Conservation (phyloP, 2,888 invertebrate species). For the Priocnemis perturbator region DNA sequence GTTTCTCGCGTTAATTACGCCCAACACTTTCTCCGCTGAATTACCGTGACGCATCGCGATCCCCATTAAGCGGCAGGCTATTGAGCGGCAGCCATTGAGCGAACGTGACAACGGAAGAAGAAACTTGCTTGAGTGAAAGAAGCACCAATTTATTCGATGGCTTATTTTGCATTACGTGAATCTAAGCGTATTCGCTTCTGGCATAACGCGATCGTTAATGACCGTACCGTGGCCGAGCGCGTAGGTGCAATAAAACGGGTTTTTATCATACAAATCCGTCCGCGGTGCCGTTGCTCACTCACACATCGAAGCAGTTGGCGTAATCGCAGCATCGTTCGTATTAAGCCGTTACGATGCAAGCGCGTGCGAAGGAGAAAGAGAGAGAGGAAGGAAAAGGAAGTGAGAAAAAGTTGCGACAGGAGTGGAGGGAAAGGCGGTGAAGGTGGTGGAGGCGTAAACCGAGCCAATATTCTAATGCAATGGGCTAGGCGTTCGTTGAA, state of each 20-base stretch:
- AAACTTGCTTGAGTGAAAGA: too few species aligned
- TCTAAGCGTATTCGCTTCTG: too few species aligned
- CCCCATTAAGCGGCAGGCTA: too few species aligned
- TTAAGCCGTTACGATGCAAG: slow-evolving; percentile 55
- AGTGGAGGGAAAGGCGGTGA: slow-evolving; percentile 29
- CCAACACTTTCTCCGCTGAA: too few species aligned
- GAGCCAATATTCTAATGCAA: slow-evolving; percentile 68
- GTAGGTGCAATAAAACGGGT: slow-evolving; percentile 20
- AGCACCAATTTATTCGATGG: too few species aligned
- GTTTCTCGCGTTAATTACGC: too few species aligned
- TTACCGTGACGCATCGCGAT: too few species aligned
- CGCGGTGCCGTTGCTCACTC: neutral
- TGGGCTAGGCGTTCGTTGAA: slow-evolving; percentile 70
- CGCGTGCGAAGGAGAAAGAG: slow-evolving; percentile 18
- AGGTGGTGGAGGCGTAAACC: slow-evolving; percentile 56
- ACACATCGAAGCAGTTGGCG: slow-evolving; percentile 28
- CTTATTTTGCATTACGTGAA: too few species aligned
- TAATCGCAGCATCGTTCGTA: slow-evolving; percentile 56
- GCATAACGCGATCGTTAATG: slow-evolving; percentile 4
- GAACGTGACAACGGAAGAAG: too few species aligned
- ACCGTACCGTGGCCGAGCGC: neutral
- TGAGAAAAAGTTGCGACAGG: slow-evolving; percentile 3
- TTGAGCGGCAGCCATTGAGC: too few species aligned
- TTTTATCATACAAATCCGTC: slow-evolving; percentile 4
- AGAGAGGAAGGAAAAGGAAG: slow-evolving; percentile 4